These are phyloP conservation scores for Neria commutata DNA, from an alignment of 2,888 invertebrate genomes.

Conservation along the genomic window DNA sequence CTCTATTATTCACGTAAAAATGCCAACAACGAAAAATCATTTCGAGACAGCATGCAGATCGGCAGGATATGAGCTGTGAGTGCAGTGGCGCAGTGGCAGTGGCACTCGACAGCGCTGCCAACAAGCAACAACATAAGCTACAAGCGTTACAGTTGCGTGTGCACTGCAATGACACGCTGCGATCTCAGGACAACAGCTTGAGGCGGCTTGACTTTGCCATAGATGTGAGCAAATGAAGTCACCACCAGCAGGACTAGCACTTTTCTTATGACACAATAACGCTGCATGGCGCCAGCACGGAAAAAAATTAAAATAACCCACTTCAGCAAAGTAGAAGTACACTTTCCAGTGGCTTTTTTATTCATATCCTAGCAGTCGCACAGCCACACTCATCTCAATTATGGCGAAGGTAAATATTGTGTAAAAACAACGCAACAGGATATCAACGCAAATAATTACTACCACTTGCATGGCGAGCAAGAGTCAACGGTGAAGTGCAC, in stretches of 20 bases:
- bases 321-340: background rate
- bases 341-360: too few species aligned
- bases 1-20: background rate
- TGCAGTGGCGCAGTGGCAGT: background rate
- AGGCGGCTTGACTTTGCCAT: background rate
- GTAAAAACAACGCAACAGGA: constrained; percentile 60
- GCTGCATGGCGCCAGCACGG: background rate
- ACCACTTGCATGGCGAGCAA: too few species aligned
- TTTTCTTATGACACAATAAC: background rate
- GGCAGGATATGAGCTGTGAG: background rate
- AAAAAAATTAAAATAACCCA: background rate
- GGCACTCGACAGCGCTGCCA: background rate
- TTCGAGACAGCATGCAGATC: background rate
- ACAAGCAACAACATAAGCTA: background rate
- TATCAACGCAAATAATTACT: constrained; percentile 53
- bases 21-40: background rate
- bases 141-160: too few species aligned
- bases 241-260: too few species aligned
- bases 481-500: background rate
- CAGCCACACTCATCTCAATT: constrained; percentile 39
- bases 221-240: background rate
- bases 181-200: background rate
- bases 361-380: too few species aligned
- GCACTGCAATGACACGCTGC: background rate
- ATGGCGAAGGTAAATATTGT: constrained; percentile 58